Percentiles rank a stretch among this genome's conserved stretches.
These are phyloP conservation scores for Trachelus troglodyta DNA, from an alignment of 2,888 invertebrate genomes.

Conservation along the genomic window DNA sequence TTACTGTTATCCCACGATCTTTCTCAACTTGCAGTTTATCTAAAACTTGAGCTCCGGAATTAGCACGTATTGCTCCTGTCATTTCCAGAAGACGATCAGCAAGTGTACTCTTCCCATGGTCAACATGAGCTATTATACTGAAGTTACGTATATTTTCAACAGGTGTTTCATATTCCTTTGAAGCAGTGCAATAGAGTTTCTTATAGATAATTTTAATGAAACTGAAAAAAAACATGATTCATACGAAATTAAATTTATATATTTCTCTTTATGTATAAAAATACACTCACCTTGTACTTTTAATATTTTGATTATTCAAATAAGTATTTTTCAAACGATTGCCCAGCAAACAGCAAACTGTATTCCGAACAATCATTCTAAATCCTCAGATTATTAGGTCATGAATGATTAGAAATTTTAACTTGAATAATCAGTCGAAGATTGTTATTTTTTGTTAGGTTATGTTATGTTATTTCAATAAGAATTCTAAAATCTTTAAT, in stretches of 20 bases:
- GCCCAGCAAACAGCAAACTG: background rate
- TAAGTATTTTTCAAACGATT: background rate
- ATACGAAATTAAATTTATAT: background rate
- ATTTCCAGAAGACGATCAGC: conserved; percentile 95
- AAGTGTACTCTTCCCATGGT: conserved; percentile 98
- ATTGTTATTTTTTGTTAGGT: background rate
- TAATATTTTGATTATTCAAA: background rate
- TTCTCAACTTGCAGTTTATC: conserved; percentile 89
- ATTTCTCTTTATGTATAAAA: background rate
- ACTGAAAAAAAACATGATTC: background rate
- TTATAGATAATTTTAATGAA: background rate
- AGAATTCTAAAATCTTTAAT: background rate
- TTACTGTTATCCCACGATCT: conserved; percentile 98
- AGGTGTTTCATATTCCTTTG: conserved; percentile 58
- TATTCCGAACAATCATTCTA: background rate
- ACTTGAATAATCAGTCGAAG: background rate
- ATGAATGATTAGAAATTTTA: background rate
- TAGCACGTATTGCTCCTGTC: conserved; percentile 82
- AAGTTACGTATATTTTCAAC: conserved; percentile 84
- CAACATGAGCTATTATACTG: conserved; percentile 98
- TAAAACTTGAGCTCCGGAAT: conserved; percentile 77
- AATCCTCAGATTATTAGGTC: background rate
- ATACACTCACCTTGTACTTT: background rate
- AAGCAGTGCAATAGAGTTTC: background rate
- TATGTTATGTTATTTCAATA: background rate